Percentiles rank a stretch among this genome's conserved stretches.
These are phyloP conservation scores for Musca vetustissima DNA, from an alignment of 1,140 invertebrate species.

Conservation along the genomic window DNA sequence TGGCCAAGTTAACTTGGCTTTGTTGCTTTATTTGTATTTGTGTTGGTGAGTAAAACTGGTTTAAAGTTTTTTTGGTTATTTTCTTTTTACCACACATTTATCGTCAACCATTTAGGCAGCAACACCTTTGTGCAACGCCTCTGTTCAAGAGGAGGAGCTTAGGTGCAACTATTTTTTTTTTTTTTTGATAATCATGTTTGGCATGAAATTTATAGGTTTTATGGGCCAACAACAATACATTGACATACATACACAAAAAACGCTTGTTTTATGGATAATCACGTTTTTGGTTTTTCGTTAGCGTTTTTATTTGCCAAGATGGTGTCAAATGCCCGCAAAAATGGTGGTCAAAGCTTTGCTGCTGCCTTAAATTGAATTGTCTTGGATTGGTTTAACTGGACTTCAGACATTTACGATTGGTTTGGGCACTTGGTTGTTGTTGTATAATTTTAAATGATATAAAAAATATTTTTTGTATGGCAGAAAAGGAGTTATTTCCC, in stretches of 20 bases:
- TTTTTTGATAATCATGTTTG: too few species aligned
- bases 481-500: too few species aligned
- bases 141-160: conserved; percentile 4
- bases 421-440: background rate
- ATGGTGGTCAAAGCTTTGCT: conserved; percentile 25
- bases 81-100: too few species aligned
- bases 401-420: background rate
- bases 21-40: too few species aligned
- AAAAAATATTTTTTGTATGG: background rate
- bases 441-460: background rate
- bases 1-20: too few species aligned
- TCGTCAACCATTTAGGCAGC: too few species aligned
- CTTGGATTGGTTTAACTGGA: background rate
- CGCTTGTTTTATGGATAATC: conserved; percentile 3
- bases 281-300: conserved; percentile 13
- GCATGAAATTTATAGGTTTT: too few species aligned
- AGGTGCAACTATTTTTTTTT: background rate
- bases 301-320: conserved; percentile 27
- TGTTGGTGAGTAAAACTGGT: too few species aligned
- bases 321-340: conserved; percentile 30
- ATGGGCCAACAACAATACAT: background rate
- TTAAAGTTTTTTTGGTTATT: too few species aligned
- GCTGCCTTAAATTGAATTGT: background rate
- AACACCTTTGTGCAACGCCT: conserved; percentile 1
- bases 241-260: background rate